Percentiles rank a stretch among this genome's conserved stretches.
These are phyloP conservation scores for Umimayanthus chanpuru DNA, from an alignment of 92 coral and sea anemone genomes.

Conservation along the genomic window DNA sequence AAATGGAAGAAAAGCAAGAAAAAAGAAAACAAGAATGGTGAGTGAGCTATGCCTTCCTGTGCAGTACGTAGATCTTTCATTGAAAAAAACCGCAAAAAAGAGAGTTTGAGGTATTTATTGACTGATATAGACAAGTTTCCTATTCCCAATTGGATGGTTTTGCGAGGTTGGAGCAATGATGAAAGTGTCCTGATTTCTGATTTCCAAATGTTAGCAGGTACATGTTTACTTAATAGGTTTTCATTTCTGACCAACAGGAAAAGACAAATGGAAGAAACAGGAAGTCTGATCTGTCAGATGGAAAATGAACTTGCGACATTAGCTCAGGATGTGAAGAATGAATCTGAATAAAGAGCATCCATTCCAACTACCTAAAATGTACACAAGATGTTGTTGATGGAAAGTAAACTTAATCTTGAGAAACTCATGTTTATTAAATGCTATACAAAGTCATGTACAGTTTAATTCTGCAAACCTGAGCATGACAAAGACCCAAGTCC, in stretches of 20 bases:
- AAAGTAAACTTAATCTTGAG: background rate
- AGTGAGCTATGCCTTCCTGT: background rate
- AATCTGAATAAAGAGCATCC: background rate
- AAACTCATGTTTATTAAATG: background rate
- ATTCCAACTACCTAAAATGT: background rate
- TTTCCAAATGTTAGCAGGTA: too few species aligned
- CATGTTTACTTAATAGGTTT: too few species aligned
- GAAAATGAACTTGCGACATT: conserved; percentile 64
- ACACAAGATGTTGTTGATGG: background rate
- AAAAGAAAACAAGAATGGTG: conserved; percentile 50
- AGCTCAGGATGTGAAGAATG: background rate
- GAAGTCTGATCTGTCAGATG: conserved; percentile 72
- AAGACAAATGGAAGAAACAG: conserved; percentile 66
- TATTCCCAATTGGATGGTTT: too few species aligned
- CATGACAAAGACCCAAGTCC: too few species aligned
- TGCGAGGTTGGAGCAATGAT: too few species aligned
- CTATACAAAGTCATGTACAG: too few species aligned
- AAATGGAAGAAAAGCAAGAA: conserved; percentile 50
- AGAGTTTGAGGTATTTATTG: too few species aligned
- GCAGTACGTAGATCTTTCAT: too few species aligned
- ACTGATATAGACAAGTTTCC: too few species aligned
- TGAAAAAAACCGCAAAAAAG: too few species aligned
- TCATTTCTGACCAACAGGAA: conserved; percentile 51
- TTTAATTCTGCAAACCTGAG: too few species aligned
- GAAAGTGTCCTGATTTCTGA: too few species aligned